Base-by-base conservation (phyloP, 1,140 invertebrate genomes). In the Eumeta japonica region DNA sequence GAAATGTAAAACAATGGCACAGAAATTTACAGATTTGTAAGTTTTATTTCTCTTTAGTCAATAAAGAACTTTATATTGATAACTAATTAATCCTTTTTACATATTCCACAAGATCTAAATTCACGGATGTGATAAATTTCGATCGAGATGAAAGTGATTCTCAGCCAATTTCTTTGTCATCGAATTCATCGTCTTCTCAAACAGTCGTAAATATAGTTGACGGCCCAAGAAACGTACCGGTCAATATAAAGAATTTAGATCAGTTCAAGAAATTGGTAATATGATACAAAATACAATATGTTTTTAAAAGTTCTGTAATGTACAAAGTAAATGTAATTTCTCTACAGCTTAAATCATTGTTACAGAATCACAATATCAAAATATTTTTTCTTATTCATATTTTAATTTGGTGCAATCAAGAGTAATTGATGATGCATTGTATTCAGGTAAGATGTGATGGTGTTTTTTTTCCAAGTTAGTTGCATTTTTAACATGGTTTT, bases 351-450 rank as follows among this genome's bases (percentile, higher is more conserved):
- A 37, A 11, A 7, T 19, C 17, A 28, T 10, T 41, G 32, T 53
- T 55, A 31, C 55, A 76, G 74, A 67, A 57, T 24, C 39, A 27
- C 77, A 76, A 57, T 87, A 79, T 51, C 61, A 76, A 48, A 39
- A 63, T 34, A 57, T 87, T 30, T 87, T 87, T 59, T 49, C 59
- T 9, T 87, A 83, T 74, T 78, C 75, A 16, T 81, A 76, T 55
- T 89, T 90, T 61, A 89, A 89, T 64, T 55, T 78, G 28, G 78
- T 89, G 3, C 88, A 90, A 52, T 86, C 85, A 3, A 74, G 71
- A 47, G 78, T 88, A 12, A 80, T 89, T 50, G 81, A 87, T 56
- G 79, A 83, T 67, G 74, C 81, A 7, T 62, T 84, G 34, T 71
- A 80, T 58, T 77, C 81, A 57, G 80, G 86, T 86, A 73, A 75